Conservation (phyloP, 2,797 vertebrate genomes). For the Pangasius djambal region DNA sequence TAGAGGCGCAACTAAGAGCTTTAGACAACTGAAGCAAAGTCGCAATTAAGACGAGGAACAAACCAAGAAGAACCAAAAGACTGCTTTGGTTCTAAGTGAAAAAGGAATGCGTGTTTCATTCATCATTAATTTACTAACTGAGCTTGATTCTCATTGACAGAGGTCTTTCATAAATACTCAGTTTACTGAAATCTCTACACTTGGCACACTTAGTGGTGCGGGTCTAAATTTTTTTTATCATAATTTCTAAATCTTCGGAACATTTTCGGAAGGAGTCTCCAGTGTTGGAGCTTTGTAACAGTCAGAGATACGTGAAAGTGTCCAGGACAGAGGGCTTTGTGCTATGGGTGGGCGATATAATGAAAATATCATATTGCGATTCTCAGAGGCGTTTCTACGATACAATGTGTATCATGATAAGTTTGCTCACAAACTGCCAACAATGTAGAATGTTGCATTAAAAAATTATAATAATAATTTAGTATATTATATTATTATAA, state of each 20-base stretch:
- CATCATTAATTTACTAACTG: not conserved
- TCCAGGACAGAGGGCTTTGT: too few species aligned
- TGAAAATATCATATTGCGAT: not conserved
- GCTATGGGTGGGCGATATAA: not conserved
- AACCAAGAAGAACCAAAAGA: not conserved
- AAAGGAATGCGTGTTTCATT: not conserved
- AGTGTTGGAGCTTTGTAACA: too few species aligned
- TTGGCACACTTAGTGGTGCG: not conserved
- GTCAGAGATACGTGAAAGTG: too few species aligned
- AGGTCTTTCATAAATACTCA: not conserved
- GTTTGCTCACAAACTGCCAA: too few species aligned
- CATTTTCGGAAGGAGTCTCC: too few species aligned
- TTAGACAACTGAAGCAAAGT: constrained; percentile 1
- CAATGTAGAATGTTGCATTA: too few species aligned
- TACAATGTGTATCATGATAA: not conserved
- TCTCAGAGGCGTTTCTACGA: not conserved
- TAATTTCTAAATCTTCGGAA: not conserved
- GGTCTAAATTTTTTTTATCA: not conserved
- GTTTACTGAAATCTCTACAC: too few species aligned
- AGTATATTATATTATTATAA: too few species aligned
- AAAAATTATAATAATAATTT: too few species aligned
- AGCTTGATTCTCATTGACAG: not conserved
- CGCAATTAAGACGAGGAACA: not conserved
- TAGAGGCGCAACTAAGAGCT: not conserved
- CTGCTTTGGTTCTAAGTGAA: not conserved